Percentiles rank a stretch among this genome's conserved stretches.
Evolutionary conservation across 1,140 invertebrate species (phyloP).

Genomic region (Pteromalus puparum): DNA sequence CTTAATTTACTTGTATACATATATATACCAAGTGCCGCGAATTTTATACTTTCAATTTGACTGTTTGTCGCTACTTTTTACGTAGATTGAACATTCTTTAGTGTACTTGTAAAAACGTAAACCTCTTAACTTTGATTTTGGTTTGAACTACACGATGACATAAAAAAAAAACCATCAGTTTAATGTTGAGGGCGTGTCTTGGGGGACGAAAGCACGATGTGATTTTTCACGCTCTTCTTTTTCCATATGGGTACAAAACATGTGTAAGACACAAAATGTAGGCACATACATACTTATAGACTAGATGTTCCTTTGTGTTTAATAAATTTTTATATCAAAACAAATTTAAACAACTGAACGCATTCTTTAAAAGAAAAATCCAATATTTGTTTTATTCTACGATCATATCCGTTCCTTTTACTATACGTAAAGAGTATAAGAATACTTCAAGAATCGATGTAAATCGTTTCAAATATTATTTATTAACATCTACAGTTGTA

Average conservation of each 20-base stretch:
- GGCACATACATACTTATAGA: conserved; percentile 51
- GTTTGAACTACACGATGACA: background rate
- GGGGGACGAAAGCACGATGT: conserved; percentile 28
- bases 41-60: background rate
- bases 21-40: background rate
- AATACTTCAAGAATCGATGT: background rate
- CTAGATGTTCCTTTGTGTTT: conserved; percentile 55
- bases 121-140: background rate
- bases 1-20: conserved; percentile 16
- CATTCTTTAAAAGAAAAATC: background rate
- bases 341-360: conserved; percentile 3
- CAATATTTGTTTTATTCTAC: background rate
- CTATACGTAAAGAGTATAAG: background rate
- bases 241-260: conserved; percentile 42
- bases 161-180: background rate
- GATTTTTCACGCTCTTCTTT: conserved; percentile 37
- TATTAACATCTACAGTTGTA: conserved; percentile 33
- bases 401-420: background rate
- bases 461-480: conserved; percentile 8
- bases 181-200: conserved; percentile 31
- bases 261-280: conserved; percentile 49
- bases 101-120: conserved; percentile 1
- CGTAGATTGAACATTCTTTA: background rate
- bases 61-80: background rate
- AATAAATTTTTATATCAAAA: conserved; percentile 56